Conservation (phyloP, 1,140 invertebrate species). For the Druon quercuslanigerum region DNA sequence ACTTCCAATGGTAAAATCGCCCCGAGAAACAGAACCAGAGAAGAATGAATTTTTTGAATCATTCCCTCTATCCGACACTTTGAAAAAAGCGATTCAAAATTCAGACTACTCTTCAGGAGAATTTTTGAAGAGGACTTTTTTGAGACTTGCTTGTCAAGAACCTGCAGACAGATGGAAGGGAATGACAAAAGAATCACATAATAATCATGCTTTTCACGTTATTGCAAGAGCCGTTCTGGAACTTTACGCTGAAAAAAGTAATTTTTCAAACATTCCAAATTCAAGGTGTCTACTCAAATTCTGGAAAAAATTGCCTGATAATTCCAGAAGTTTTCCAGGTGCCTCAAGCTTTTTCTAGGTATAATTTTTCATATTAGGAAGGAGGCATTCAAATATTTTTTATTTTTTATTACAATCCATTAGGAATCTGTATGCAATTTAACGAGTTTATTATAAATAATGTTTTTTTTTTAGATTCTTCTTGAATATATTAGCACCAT, state of each 20-base stretch:
- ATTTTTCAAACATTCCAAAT: conserved; percentile 44
- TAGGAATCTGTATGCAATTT: too few relatives aligned
- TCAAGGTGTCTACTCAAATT: too few relatives aligned
- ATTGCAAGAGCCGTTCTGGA: conserved; percentile 79
- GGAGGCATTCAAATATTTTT: too few relatives aligned
- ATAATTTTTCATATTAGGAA: too few relatives aligned
- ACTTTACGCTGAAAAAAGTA: conserved; percentile 77
- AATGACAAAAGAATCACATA: conserved; percentile 70
- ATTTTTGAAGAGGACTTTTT: conserved; percentile 79
- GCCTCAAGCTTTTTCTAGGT: too few relatives aligned
- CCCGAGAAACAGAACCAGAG: conserved; percentile 38
- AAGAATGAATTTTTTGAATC: conserved; percentile 74
- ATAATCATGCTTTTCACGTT: conserved; percentile 77
- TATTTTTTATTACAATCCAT: too few relatives aligned
- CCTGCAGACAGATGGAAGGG: conserved; percentile 70
- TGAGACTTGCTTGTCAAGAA: conserved; percentile 81
- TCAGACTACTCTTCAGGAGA: conserved; percentile 57
- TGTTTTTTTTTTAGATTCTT: too few relatives aligned
- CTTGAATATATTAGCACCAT: too few relatives aligned
- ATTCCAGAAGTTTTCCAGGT: too few relatives aligned
- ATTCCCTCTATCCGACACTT: conserved; percentile 79
- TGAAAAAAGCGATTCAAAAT: conserved; percentile 67
- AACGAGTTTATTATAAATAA: too few relatives aligned
- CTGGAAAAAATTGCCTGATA: too few relatives aligned
- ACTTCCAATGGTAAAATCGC: conserved; percentile 67